These are phyloP conservation scores for Heteromurus nitidus DNA, from an alignment of 2,888 invertebrate genomes.

Conservation along the genomic window DNA sequence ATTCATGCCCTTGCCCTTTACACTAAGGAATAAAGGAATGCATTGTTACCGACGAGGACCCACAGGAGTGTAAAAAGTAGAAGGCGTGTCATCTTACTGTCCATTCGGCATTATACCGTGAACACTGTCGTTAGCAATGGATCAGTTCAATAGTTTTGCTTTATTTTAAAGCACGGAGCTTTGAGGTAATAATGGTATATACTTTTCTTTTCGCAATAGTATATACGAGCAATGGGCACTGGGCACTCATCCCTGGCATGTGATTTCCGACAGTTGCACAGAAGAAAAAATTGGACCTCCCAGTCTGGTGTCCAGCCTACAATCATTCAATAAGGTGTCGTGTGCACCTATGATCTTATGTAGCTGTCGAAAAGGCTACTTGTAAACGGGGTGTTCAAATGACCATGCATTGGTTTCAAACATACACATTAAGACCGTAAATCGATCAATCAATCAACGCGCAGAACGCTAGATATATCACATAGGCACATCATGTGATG, in stretches of 20 bases:
- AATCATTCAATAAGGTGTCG: conserved; percentile 65
- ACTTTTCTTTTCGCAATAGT: conserved; percentile 63
- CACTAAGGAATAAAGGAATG: conserved; percentile 51
- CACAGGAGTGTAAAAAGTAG: conserved; percentile 63
- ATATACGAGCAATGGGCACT: conserved; percentile 30
- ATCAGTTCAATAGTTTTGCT: conserved; percentile 2
- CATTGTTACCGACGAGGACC: conserved; percentile 52
- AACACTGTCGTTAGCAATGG: conserved; percentile 24
- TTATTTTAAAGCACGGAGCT: conserved; percentile 4
- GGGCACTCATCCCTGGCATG: conserved; percentile 11
- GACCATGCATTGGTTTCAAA: conserved; percentile 29
- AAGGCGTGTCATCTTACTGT: conserved; percentile 67
- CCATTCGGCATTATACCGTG: conserved; percentile 43
- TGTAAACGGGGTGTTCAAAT: conserved; percentile 7
- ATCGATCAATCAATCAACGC: conserved; percentile 58
- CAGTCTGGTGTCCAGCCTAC: conserved; percentile 65
- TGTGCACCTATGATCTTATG: conserved; percentile 56
- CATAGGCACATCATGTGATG: background rate
- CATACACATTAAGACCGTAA: conserved; percentile 14
- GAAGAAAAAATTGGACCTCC: conserved; percentile 65
- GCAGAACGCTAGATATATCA: background rate
- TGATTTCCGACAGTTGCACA: conserved; percentile 54
- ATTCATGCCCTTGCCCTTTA: conserved; percentile 56
- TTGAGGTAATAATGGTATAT: background rate
- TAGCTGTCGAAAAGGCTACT: conserved; percentile 16